A percentile compares a stretch with the other conserved stretches of the same genome.
Evolutionary conservation across 2,888 invertebrate species (phyloP).

Genomic region (Leptinotarsa tumamoca): DNA sequence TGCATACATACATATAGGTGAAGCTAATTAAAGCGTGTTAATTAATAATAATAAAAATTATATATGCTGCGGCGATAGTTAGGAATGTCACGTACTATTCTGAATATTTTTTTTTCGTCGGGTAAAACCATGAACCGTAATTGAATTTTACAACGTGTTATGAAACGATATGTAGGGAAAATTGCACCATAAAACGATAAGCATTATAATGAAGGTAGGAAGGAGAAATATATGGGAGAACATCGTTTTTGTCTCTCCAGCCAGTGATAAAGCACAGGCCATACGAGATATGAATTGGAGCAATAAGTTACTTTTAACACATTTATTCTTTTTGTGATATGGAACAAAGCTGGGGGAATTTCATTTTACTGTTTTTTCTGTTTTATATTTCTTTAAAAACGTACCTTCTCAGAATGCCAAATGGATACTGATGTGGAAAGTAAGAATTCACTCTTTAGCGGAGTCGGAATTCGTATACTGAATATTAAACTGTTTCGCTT

Average conservation of each 20-base stretch:
- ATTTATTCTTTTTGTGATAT: slow-evolving; percentile 15
- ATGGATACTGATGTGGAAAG: background rate
- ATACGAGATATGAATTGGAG: slow-evolving; percentile 10
- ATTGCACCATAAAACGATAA: slow-evolving; percentile 13
- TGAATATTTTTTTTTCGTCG: background rate
- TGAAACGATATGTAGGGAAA: slow-evolving; percentile 5
- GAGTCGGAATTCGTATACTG: no score
- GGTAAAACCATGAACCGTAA: background rate
- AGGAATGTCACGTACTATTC: no score
- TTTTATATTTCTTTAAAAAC: background rate
- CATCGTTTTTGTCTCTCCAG: background rate
- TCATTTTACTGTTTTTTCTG: slow-evolving; percentile 1
- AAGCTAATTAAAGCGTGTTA: no score
- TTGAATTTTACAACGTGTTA: background rate
- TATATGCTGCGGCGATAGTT: no score
- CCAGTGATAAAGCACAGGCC: slow-evolving; percentile 11
- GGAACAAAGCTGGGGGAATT: background rate
- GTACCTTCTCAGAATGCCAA: background rate
- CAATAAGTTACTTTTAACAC: slow-evolving; percentile 9
- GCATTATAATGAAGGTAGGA: background rate
- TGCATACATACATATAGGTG: no score
- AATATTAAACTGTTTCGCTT: no score
- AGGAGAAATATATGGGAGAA: slow-evolving; percentile 4
- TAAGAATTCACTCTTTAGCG: background rate
- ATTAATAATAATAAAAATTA: no score